Evolutionary conservation across 2,888 invertebrate genomes (phyloP).

Genomic region (Tryphoninae sp.): DNA sequence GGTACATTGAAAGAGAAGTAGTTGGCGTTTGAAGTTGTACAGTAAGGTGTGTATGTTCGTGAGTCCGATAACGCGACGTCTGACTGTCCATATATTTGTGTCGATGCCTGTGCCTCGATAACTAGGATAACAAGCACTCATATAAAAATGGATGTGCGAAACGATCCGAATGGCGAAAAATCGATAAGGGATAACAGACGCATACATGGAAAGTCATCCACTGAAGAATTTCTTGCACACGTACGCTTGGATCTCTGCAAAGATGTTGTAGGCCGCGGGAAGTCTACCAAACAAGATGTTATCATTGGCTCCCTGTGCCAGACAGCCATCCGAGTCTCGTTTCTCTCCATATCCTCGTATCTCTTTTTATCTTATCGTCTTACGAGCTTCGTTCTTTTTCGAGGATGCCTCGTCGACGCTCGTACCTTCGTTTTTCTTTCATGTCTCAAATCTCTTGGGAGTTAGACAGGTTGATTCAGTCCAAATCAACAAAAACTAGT

Average conservation of each 20-base stretch:
- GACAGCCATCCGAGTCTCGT: constrained; percentile 36
- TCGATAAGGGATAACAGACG: constrained; percentile 70
- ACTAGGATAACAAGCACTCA: constrained; percentile 71
- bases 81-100: constrained; percentile 40
- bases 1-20: constrained; percentile 23
- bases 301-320: constrained; percentile 52
- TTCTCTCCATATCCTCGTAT: constrained; percentile 49
- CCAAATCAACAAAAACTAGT: background rate
- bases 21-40: constrained; percentile 51
- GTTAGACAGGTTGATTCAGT: background rate
- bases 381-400: constrained; percentile 39
- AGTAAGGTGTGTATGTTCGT: constrained; percentile 13
- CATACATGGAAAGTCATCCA: constrained; percentile 60
- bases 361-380: constrained; percentile 41
- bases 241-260: constrained; percentile 23
- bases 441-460: constrained; percentile 19
- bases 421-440: constrained; percentile 49
- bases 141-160: constrained; percentile 71
- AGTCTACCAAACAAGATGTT: constrained; percentile 70
- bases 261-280: constrained; percentile 19
- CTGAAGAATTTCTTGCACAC: constrained; percentile 16
- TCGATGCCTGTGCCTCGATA: constrained; percentile 32
- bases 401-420: constrained; percentile 40
- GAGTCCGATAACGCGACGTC: constrained; percentile 31
- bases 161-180: constrained; percentile 52